These are phyloP conservation scores for Leptopterna dolabrata DNA, from an alignment of 2,888 invertebrate species.

Conservation along the genomic window DNA sequence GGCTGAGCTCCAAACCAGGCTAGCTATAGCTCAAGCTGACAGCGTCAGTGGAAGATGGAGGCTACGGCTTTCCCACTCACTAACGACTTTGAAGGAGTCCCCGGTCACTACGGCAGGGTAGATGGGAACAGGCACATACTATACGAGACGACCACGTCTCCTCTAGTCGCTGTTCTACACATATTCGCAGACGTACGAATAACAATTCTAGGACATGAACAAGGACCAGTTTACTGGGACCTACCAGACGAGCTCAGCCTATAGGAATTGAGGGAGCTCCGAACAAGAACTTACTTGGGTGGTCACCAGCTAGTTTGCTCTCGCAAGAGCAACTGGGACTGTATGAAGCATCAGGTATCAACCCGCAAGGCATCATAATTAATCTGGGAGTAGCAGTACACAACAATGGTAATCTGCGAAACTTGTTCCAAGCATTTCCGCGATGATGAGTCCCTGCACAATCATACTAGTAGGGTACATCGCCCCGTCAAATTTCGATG, in stretches of 20 bases:
- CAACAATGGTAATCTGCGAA: no score
- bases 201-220: neutral
- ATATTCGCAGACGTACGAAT: neutral
- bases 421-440: no score
- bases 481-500: no score
- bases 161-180: neutral
- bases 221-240: neutral
- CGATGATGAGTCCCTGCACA: no score
- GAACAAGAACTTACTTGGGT: neutral
- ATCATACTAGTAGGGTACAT: no score
- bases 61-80: no score
- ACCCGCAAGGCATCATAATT: no score
- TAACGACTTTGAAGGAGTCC: no score
- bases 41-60: no score
- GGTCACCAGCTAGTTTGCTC: neutral
- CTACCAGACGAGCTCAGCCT: neutral
- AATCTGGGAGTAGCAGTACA: no score
- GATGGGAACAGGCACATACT: neutral
- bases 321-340: neutral
- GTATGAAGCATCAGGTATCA: neutral
- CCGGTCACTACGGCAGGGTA: neutral
- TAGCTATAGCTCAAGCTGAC: neutral
- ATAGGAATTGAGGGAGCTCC: neutral
- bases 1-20: neutral
- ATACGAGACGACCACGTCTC: neutral